These are phyloP conservation scores for Diaphora mendica DNA, from an alignment of 2,888 invertebrate genomes.

Conservation along the genomic window DNA sequence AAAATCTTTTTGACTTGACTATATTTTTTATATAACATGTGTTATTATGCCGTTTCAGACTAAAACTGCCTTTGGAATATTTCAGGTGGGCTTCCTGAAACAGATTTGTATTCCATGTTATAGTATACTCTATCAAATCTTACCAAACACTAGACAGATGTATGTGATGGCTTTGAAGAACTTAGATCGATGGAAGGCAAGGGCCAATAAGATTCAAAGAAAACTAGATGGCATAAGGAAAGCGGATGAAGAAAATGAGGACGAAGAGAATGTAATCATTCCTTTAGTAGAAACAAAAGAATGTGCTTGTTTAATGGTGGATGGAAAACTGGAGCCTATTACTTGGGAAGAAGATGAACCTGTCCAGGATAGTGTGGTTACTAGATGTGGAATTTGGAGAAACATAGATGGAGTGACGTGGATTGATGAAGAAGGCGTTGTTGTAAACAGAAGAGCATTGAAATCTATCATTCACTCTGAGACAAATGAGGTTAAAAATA, in stretches of 20 bases:
- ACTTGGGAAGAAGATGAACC: conserved; percentile 59
- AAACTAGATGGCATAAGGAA: conserved; percentile 6
- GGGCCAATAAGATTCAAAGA: conserved; percentile 45
- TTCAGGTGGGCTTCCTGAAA: conserved; percentile 91
- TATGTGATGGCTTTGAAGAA: conserved; percentile 88
- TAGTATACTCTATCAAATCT: conserved; percentile 87
- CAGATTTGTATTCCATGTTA: conserved; percentile 95
- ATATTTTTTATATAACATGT: neutral
- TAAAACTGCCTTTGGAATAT: conserved; percentile 13
- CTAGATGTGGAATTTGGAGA: conserved; percentile 50
- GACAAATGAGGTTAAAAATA: neutral
- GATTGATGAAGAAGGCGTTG: conserved; percentile 59
- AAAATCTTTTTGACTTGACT: no score
- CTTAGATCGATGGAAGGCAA: conserved; percentile 65
- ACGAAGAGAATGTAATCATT: neutral
- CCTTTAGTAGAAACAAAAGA: conserved; percentile 15
- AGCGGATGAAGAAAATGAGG: neutral
- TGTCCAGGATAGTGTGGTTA: conserved; percentile 25
- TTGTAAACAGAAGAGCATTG: conserved; percentile 37
- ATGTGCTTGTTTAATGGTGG: conserved; percentile 21
- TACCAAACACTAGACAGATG: conserved; percentile 91
- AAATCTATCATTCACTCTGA: conserved; percentile 22
- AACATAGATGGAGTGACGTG: conserved; percentile 53
- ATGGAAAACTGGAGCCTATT: conserved; percentile 43
- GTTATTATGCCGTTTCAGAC: neutral